Evolutionary conservation across 2,797 vertebrate species (phyloP).

Genomic region (Channallabes apus): DNA sequence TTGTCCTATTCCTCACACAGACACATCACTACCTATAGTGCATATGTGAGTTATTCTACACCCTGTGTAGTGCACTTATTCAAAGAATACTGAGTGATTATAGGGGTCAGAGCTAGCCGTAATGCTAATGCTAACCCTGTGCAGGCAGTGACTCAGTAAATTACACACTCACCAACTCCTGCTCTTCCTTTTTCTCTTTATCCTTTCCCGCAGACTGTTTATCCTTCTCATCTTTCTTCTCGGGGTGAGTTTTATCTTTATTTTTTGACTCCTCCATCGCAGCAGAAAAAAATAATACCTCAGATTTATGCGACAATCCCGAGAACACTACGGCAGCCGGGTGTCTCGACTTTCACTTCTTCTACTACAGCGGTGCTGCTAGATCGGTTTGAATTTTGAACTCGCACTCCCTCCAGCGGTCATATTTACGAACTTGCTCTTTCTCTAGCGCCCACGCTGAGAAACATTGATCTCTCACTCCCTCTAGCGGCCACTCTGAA

Average conservation of each 20-base stretch:
- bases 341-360: slow-evolving; percentile 19
- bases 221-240: slow-evolving; percentile 76
- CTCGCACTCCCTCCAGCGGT: background rate
- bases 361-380: background rate
- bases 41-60: too few relatives aligned
- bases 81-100: background rate
- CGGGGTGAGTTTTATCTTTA: slow-evolving; percentile 75
- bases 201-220: slow-evolving; percentile 75
- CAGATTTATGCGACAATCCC: slow-evolving; percentile 17
- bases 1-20: background rate
- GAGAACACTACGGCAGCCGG: slow-evolving; percentile 13
- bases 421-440: background rate
- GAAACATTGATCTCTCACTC: too few relatives aligned
- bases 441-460: background rate
- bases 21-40: background rate
- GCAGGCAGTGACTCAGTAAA: slow-evolving; percentile 44
- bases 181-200: slow-evolving; percentile 81
- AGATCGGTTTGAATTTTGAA: background rate
- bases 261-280: slow-evolving; percentile 78
- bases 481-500: too few relatives aligned
- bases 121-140: background rate
- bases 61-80: background rate
- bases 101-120: background rate
- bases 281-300: slow-evolving; percentile 30
- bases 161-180: slow-evolving; percentile 72